A percentile compares a stretch with the other conserved stretches of the same genome.
Conservation (phyloP, 2,113 vertebrate genomes). For the Alosa alosa region DNA sequence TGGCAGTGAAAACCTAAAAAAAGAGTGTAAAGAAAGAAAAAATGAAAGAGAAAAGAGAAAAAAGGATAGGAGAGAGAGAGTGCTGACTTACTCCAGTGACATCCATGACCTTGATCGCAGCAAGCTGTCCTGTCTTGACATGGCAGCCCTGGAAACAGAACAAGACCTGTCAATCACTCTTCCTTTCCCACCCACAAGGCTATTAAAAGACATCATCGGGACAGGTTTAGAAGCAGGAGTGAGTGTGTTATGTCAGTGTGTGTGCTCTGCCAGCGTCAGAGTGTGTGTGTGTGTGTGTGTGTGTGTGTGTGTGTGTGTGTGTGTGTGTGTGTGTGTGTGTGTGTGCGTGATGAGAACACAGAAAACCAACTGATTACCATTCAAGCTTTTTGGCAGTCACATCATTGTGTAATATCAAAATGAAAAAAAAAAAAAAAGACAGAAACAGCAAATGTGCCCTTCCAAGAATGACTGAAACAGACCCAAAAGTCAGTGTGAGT, state of each 20-base stretch:
- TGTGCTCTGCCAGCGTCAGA: neutral
- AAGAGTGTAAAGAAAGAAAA: neutral
- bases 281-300: too few relatives aligned
- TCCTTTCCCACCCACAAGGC: neutral
- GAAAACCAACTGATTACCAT: neutral
- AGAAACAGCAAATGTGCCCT: neutral
- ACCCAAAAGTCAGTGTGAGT: constrained; percentile 27
- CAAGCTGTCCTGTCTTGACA: constrained; percentile 97
- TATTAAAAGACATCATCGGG: constrained; percentile 3
- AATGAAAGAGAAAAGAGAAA: neutral
- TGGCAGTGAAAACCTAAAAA: neutral
- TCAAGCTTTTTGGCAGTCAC: constrained; percentile 1
- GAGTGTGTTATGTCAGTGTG: neutral
- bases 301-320: neutral
- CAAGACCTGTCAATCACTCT: constrained; percentile 21
- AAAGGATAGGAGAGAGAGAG: neutral
- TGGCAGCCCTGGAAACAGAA: constrained; percentile 84
- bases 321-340: neutral
- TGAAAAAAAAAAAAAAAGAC: neutral
- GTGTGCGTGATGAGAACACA: neutral
- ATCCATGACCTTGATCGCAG: constrained; percentile 98
- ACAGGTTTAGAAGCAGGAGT: neutral
- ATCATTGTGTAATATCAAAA: constrained; percentile 24
- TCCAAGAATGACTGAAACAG: constrained; percentile 33
- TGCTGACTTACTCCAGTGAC: constrained; percentile 87